Conservation (phyloP, 2,888 invertebrate genomes). For the Lasioglossum villosulum region DNA sequence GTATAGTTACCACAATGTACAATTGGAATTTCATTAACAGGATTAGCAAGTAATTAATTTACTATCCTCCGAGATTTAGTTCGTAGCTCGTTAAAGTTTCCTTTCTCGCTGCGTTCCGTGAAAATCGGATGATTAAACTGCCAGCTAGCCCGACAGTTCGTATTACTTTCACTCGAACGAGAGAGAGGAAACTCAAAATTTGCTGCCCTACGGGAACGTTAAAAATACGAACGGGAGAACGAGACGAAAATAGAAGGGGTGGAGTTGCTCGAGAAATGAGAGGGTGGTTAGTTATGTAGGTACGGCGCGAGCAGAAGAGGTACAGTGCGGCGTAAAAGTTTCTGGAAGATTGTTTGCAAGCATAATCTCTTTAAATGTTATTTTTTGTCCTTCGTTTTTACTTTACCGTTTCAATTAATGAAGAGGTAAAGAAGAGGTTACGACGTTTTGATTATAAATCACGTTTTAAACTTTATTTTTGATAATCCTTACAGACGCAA, state of each 20-base stretch:
- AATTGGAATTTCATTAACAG: not conserved
- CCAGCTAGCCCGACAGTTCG: not conserved
- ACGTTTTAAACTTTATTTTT: no score
- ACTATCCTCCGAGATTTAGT: not conserved
- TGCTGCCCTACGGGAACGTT: not conserved
- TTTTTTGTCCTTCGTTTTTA: not conserved
- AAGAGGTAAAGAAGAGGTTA: no score
- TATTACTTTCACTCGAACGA: constrained; percentile 1
- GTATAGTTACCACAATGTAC: not conserved
- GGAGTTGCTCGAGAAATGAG: not conserved
- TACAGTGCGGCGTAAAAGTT: not conserved
- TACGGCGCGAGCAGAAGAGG: not conserved
- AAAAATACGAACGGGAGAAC: not conserved
- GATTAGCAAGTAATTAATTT: not conserved
- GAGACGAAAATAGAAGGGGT: not conserved
- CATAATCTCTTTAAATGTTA: not conserved
- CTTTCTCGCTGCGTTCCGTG: not conserved
- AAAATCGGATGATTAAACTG: constrained; percentile 3
- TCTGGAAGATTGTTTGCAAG: not conserved
- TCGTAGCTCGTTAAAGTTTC: not conserved
- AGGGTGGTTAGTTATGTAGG: not conserved
- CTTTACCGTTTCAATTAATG: not conserved
- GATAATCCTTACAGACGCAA: no score
- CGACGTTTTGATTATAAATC: no score
- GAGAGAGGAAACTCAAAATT: constrained; percentile 8